Conservation (phyloP, 2,113 vertebrate genomes). For the Vidua macroura region DNA sequence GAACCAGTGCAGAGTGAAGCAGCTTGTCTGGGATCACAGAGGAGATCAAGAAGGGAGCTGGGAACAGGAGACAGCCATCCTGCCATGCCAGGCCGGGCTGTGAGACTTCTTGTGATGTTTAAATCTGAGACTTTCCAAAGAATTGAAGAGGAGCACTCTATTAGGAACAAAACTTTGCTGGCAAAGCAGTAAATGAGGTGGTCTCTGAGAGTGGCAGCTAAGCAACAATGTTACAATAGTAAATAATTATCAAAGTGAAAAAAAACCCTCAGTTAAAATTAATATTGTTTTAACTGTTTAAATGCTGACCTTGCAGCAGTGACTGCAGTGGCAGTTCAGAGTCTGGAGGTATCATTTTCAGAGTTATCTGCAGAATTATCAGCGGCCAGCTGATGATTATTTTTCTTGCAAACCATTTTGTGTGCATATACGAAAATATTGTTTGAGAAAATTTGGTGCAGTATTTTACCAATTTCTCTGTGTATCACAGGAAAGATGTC, state of each 20-base stretch:
- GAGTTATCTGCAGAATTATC: background rate
- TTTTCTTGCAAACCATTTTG: background rate
- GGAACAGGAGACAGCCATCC: background rate
- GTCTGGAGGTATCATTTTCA: background rate
- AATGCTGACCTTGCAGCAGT: background rate
- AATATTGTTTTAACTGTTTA: background rate
- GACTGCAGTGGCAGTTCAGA: background rate
- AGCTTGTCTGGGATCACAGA: background rate
- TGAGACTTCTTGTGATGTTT: background rate
- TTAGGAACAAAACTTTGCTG: background rate
- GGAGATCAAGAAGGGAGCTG: background rate
- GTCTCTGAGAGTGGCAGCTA: background rate
- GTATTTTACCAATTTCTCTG: background rate
- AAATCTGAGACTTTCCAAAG: background rate
- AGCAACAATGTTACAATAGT: accelerated
- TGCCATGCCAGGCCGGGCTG: background rate
- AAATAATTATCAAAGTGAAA: background rate
- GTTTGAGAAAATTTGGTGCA: background rate
- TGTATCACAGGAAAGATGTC: background rate
- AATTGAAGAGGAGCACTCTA: background rate
- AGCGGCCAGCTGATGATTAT: background rate
- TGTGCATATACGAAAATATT: background rate
- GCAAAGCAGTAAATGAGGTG: background rate
- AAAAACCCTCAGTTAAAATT: background rate
- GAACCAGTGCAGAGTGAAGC: background rate